Base-by-base conservation (phyloP, 2,797 vertebrate genomes). In the Cottoperca gobio region DNA sequence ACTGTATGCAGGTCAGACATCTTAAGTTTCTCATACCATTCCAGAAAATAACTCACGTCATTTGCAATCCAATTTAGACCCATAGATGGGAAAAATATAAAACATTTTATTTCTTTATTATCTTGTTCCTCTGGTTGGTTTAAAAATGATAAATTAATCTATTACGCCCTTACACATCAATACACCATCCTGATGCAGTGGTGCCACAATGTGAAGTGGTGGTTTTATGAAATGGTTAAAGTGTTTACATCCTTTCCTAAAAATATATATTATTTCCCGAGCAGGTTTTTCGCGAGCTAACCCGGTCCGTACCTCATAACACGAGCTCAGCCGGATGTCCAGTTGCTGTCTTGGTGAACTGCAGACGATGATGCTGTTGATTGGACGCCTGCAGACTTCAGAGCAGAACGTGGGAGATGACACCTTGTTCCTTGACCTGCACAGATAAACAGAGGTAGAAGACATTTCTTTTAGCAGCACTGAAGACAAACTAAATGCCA, bases 401-500 rank as follows among this genome's bases (percentile, higher is more conserved):
- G 13, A 43, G 37, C 21, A 46, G 23, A 17, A 4, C 11, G 10
- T 54, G 45, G 7, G 14, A 69, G 28, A 70, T 35, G 19, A 3
- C 24, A 16, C 23, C 24, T 35, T 10, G 17, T 11, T 53, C n/a
- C 35, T 59, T 80, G 24, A 74, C 76, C 70, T 77, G 57, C 66
- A 68, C 16, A 55, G 37, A 57, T 2, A 39, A 33, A 63, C 60
- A 23, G 19, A 33, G 19, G 73, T 28, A 50, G 9, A 12, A 50
- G 13, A 62, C 23, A 46, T 50, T 59, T 8, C 53, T 70, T 58
- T 53, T 10, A 26, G 69, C 40, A 37, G n/a, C n/a, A n/a, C n/a
- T n/a, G n/a, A n/a, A n/a, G n/a, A n/a, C n/a, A n/a, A n/a, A n/a
- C n/a, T n/a, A n/a, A n/a, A n/a, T n/a, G n/a, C n/a, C n/a, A n/a